Percentiles rank a stretch among this genome's conserved stretches.
phyloP scores from a whole-genome alignment of 1,140 invertebrate species.

The Anoplolepis gracilipes region DNA sequence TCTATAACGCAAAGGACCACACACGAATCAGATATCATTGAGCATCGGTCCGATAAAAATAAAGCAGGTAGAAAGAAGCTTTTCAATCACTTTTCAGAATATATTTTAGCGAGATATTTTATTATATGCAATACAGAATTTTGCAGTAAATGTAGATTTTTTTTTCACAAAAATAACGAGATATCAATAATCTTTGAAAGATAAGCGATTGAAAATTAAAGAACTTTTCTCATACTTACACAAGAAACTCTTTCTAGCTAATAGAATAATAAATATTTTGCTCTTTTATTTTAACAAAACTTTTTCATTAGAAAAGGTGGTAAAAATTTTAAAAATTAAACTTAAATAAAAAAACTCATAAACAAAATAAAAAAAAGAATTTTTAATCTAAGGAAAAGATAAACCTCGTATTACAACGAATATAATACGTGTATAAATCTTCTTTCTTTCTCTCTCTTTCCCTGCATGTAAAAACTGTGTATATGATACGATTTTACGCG shows the following conservation, averaged over 20 bases:
- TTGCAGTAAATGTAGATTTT: background rate
- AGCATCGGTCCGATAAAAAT: background rate
- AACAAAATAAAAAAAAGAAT: background rate
- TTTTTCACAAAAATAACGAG: background rate
- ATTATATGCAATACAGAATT: background rate
- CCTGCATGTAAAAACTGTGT: background rate
- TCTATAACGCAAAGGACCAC: constrained; percentile 67
- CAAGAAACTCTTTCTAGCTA: too few relatives aligned
- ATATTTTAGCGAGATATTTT: background rate
- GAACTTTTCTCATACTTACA: background rate
- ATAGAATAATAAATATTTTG: background rate
- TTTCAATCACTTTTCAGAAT: background rate
- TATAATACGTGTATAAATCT: background rate
- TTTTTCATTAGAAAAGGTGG: background rate
- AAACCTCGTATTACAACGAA: background rate
- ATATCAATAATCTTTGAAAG: background rate
- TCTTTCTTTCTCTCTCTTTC: too few relatives aligned
- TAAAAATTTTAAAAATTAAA: background rate
- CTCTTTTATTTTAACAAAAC: constrained; percentile 2
- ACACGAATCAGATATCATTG: constrained; percentile 30
- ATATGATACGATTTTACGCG: constrained; percentile 36
- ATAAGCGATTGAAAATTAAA: background rate
- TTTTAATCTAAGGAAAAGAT: background rate
- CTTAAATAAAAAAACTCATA: background rate
- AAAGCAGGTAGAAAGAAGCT: background rate